Evolutionary conservation across 1,140 invertebrate species (phyloP), one percentile per base, ranked within the genome.

Genomic region (Armadillidium nasatum): DNA sequence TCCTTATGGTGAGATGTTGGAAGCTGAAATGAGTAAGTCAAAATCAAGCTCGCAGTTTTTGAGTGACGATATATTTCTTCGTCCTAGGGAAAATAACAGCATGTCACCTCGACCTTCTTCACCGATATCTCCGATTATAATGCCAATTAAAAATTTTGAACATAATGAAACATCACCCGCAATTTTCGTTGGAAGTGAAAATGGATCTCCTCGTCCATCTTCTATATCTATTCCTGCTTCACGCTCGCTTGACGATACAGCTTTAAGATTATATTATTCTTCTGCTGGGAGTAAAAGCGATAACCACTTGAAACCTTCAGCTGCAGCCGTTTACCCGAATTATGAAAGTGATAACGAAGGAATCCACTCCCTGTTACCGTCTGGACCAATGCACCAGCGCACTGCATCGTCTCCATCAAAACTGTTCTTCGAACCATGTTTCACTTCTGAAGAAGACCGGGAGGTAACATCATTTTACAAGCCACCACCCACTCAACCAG

Each of bases 1-100:
- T 7, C 92, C 92, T 4, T 93, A 93, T 82, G 91, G 91, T 0
- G 90, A 92, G 83, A 93, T 93, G 91, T 85, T 93, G 13, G 92
- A 93, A 83, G 90, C 91, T 2, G 91, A 93, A 84, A 92, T 93
- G 89, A 91, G 90, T 71, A 91, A 91, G 82, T 83, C 85, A 0
- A 89, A 89, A 0, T 88, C 88, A 80, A 83, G 83, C 22, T 82
- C 82, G 7, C 66, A 78, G 44, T 77, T 76, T 72, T 70, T 81
- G 19, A 44, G 72, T 19, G 80, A 81, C 43, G 80, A 79, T 67
- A 60, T 73, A n/a, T 81, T 74, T 68, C 68, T 79, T 80, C 83
- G 68, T 83, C 83, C 76, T 78, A 85, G 73, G 87, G 88, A 83
- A 83, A 86, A 76, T 84, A 87, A 73, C 85, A 86, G 76, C 75